A percentile compares a stretch with the other conserved stretches of the same genome.
Conservation (phyloP, 1,140 invertebrate species). For the Zaprionus ornatus region DNA sequence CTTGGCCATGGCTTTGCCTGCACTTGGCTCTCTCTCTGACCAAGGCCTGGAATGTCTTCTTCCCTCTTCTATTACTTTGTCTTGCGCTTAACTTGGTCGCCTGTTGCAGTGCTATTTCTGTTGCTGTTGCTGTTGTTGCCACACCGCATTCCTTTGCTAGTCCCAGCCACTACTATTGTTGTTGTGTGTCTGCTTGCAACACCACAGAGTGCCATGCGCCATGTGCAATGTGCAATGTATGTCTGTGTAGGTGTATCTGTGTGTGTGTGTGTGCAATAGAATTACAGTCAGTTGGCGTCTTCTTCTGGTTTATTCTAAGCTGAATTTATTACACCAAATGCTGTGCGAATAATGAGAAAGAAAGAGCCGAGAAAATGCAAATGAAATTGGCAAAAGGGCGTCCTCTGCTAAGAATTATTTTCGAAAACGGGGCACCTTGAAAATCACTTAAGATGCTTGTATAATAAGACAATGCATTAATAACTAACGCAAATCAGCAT, state of each 20-base stretch:
- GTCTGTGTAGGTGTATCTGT: not conserved
- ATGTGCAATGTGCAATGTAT: constrained; percentile 13
- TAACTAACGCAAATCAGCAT: not conserved
- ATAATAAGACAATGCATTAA: not conserved
- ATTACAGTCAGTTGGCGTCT: constrained; percentile 63
- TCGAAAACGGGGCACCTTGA: not conserved
- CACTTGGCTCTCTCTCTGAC: constrained; percentile 38
- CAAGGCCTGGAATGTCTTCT: constrained; percentile 50
- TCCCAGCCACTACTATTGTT: not conserved
- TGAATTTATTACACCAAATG: constrained; percentile 58
- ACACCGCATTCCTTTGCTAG: constrained; percentile 43
- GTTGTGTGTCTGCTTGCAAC: not conserved
- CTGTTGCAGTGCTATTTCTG: constrained; percentile 39
- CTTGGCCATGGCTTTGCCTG: constrained; percentile 29
- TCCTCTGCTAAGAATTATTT: not conserved
- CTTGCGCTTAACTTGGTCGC: constrained; percentile 61
- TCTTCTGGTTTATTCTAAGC: constrained; percentile 65
- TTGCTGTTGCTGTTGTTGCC: constrained; percentile 55
- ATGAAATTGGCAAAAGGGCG: constrained; percentile 34
- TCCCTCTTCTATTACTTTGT: constrained; percentile 55
- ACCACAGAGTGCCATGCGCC: constrained; percentile 6
- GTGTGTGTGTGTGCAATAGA: constrained; percentile 48
- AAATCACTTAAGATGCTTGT: not conserved
- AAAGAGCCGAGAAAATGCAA: constrained; percentile 39
- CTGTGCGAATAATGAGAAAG: not conserved